Percentiles rank a stretch among this genome's conserved stretches.
phyloP scores from a whole-genome alignment of 2,888 invertebrate species.

The Dasysyrphus tricinctus region DNA sequence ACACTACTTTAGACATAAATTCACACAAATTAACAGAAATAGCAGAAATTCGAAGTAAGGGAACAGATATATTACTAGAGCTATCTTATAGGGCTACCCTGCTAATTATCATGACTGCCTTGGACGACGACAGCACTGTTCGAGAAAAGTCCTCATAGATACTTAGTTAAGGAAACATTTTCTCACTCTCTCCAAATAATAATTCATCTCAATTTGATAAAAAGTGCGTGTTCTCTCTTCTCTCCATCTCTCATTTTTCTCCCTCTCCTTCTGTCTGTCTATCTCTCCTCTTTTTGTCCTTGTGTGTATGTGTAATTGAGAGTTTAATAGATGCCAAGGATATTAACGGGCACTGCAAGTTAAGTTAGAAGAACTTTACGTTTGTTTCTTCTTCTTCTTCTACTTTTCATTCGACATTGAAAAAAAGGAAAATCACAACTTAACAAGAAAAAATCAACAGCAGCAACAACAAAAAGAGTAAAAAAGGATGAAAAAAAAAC shows the following conservation, averaged over 20 bases:
- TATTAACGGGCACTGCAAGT: conserved; percentile 61
- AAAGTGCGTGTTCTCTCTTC: conserved; percentile 17
- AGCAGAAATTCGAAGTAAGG: too few species aligned
- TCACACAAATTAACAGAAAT: too few species aligned
- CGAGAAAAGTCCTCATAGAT: conserved; percentile 26
- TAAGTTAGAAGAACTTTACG: conserved; percentile 69
- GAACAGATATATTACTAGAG: too few species aligned
- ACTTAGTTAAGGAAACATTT: conserved; percentile 59
- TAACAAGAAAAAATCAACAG: not conserved
- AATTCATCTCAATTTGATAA: conserved; percentile 4
- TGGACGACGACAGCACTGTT: not conserved
- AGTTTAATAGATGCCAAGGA: conserved; percentile 70
- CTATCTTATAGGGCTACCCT: too few species aligned
- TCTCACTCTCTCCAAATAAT: not conserved
- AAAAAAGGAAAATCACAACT: conserved; percentile 51
- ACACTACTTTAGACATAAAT: too few species aligned
- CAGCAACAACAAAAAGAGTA: conserved; percentile 16
- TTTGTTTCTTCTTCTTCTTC: conserved; percentile 46
- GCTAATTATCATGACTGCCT: not conserved
- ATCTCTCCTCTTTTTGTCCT: conserved; percentile 8
- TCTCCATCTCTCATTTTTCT: not conserved
- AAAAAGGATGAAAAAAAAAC: conserved; percentile 20
- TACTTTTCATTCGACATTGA: conserved; percentile 65
- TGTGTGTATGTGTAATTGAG: conserved; percentile 32
- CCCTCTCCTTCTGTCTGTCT: not conserved